Base-by-base conservation (phyloP, 2,113 vertebrate genomes). In the Stegastes partitus region DNA sequence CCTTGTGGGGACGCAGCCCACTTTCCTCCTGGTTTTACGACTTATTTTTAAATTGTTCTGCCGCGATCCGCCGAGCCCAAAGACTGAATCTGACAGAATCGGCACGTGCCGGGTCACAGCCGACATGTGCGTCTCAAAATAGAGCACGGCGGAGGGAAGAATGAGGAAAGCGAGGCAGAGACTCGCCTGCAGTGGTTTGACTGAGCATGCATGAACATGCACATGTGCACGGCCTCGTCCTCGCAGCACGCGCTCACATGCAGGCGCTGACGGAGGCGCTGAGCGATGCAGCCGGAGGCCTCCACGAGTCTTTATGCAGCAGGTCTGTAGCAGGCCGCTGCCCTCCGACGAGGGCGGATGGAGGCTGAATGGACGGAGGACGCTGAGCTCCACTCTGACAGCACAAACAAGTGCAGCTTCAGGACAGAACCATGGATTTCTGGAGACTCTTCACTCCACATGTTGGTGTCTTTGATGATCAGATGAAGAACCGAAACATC, bases 51-150 rank as follows among this genome's bases (percentile, higher is more conserved):
- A 19, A 61, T 34, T 45, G 65, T 57, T 74, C 42, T 2, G 26
- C 51, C 56, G 54, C 16, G 21, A 87, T 75, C 76, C 39, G 15
- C 50, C 11, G 28, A 73, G 85, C 54, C 54, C 2, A 12, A 18
- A 83, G 76, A 77, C 74, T 83, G 68, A 83, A 85, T 83, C 75
- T 82, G 82, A 87, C 81, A 89, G 81, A 88, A 83, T 71, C 0
- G 9, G 70, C 90, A 92, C 87, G 50, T 90, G 89, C 77, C 44
- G 79, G 89, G 85, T 87, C 85, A 74, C 44, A 18, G 77, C 59
- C 58, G 62, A 80, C 90, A 93, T 82, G 88, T 88, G 90, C 53
- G 47, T 87, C 88, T 85, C 62, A 63, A 90, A 86, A 91, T 91
- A 91, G 86, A 90, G 64, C 77, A 58, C 28, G 15, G 58, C 55